Percentiles rank a stretch among this genome's conserved stretches.
Conservation (phyloP, 2,888 invertebrate species). For the Tuta absoluta region DNA sequence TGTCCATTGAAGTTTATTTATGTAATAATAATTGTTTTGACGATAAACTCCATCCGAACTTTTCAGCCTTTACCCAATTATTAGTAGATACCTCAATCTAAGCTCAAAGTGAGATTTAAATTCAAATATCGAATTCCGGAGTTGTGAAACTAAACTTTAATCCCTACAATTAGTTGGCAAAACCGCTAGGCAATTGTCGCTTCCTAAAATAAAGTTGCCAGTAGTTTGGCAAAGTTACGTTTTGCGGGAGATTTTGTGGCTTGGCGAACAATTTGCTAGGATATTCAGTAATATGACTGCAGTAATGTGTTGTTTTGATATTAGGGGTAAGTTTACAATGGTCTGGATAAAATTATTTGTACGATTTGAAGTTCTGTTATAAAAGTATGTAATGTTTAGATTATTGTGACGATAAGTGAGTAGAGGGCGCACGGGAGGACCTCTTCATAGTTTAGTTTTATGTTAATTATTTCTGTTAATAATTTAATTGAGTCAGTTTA, state of each 20-base stretch:
- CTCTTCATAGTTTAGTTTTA: too few species aligned
- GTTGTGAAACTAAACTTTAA: conserved; percentile 60
- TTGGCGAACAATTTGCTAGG: conserved; percentile 23
- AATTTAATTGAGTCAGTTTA: too few species aligned
- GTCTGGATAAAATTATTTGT: neutral
- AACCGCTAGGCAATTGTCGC: conserved; percentile 75
- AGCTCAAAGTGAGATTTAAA: conserved; percentile 44
- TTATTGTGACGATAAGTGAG: too few species aligned
- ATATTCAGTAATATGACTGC: neutral
- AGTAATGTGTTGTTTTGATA: neutral
- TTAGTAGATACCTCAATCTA: conserved; percentile 5
- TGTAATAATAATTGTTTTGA: conserved; percentile 6
- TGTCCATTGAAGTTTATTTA: conserved; percentile 4
- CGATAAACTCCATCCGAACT: conserved; percentile 2
- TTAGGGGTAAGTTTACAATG: neutral
- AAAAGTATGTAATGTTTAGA: too few species aligned
- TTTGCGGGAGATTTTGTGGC: conserved; percentile 39
- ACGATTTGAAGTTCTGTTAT: neutral
- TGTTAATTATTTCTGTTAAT: too few species aligned
- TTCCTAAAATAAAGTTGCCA: conserved; percentile 65
- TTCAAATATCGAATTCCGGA: conserved; percentile 48
- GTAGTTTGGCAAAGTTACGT: conserved; percentile 36
- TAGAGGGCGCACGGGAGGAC: too few species aligned
- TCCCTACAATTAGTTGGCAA: conserved; percentile 71
- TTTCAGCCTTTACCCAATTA: neutral